Evolutionary conservation across 2,113 vertebrate genomes (phyloP), one percentile per base, ranked within the genome.

Genomic region (Pterocles gutturalis): DNA sequence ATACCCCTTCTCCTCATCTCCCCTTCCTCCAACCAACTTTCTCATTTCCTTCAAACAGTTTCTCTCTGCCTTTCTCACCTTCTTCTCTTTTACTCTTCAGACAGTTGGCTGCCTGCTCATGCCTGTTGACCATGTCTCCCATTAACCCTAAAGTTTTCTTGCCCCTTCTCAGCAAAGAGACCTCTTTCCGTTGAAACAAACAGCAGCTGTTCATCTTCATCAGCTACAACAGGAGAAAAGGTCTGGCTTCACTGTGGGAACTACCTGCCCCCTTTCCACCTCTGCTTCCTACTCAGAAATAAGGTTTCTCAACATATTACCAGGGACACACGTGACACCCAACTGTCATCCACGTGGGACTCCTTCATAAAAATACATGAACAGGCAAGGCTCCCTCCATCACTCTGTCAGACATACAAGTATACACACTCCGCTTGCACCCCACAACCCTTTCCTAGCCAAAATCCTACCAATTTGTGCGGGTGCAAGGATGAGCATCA

Each of bases 151-250:
- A 80, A 25, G 5, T 43, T 80, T 92, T 9, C 20, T 86, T 83
- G 18, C 33, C 29, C 11, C 34, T 80, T 93, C 75, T 92, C 53
- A 75, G n/a, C 16, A 53, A 24, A 91, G 31, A 84, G 28, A 90
- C 28, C 38, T 79, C 61, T 72, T 71, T 88, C 53, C 19, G 53
- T 60, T 53, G 83, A 88, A 96, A 93, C 46, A 83, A 33, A 0
- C 8, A 83, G 71, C 91, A 95, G 86, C 70, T 95, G 95, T 88
- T 95, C 75, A 43, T 89, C 83, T 85, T 62, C 54, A 8, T 88
- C 45, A 64, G 61, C 25, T 78, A 34, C 48, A 83, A 49, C n/a
- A 86, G 79, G 53, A 8, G 1, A 72, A 92, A 85, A 83, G 46
- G 26, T 80, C 93, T 76, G 48, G 26, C 61, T 95, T 51, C 57